A percentile compares a stretch with the other conserved stretches of the same genome.
These are phyloP conservation scores for Drosophila paranaensis DNA, from an alignment of 2,888 invertebrate genomes.

Conservation along the genomic window DNA sequence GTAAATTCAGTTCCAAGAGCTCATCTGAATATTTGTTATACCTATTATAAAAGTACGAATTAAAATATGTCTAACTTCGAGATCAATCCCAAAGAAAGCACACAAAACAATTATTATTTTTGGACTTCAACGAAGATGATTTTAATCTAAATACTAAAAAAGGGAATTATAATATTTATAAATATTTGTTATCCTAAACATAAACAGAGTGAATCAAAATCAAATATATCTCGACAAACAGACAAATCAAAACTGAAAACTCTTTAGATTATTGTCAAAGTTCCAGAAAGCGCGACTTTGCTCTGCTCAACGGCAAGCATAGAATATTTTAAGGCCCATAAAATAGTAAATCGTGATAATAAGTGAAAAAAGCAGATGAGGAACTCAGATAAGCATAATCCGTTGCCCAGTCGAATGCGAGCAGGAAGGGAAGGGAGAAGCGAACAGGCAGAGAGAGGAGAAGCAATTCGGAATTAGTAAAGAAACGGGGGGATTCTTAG, in stretches of 20 bases:
- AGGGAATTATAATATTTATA: no score
- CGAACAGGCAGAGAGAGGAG: background rate
- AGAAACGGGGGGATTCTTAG: background rate
- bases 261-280: background rate
- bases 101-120: background rate
- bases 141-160: no score
- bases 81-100: background rate
- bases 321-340: background rate
- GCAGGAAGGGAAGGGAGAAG: background rate
- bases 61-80: background rate
- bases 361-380: constrained; percentile 30
- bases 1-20: no score
- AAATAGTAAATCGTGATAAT: constrained; percentile 7
- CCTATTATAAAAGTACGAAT: background rate
- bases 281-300: background rate
- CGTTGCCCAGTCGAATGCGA: background rate
- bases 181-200: no score
- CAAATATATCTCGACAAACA: no score
- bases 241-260: background rate
- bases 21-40: background rate
- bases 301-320: background rate
- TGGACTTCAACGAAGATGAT: no score
- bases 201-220: background rate
- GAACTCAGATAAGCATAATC: constrained; percentile 11
- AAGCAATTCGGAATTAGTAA: background rate